phyloP scores from a whole-genome alignment of 2,797 vertebrate species.

The Myotis daubentonii region DNA sequence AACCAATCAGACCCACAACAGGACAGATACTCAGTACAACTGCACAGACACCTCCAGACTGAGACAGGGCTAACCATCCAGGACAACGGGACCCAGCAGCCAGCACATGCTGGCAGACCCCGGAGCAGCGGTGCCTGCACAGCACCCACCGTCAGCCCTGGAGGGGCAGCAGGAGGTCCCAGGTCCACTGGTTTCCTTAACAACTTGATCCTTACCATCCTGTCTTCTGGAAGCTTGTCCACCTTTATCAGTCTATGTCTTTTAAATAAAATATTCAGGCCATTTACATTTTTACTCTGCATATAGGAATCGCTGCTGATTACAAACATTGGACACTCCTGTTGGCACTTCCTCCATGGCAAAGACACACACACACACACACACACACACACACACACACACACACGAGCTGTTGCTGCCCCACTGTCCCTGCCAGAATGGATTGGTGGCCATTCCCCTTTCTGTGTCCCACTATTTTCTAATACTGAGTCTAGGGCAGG shows the following conservation, averaged over 20 bases:
- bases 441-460: not conserved
- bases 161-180: not conserved
- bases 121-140: not conserved
- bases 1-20: not conserved
- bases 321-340: not conserved
- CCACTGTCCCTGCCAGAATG: not conserved
- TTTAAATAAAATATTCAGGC: not conserved
- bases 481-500: not conserved
- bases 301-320: not conserved
- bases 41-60: not conserved
- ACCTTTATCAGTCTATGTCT: not conserved
- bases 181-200: not conserved
- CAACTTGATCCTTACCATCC: not conserved
- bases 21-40: not conserved
- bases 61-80: too few relatives aligned
- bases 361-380: not conserved
- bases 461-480: not conserved
- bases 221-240: not conserved
- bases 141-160: not conserved
- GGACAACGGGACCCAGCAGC: not conserved
- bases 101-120: not conserved
- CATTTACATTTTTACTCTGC: not conserved
- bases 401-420: not conserved
- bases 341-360: not conserved
- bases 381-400: not conserved